A percentile compares a stretch with the other conserved stretches of the same genome.
These are phyloP conservation scores for Agriopis marginaria DNA, from an alignment of 2,888 invertebrate species.

Conservation along the genomic window DNA sequence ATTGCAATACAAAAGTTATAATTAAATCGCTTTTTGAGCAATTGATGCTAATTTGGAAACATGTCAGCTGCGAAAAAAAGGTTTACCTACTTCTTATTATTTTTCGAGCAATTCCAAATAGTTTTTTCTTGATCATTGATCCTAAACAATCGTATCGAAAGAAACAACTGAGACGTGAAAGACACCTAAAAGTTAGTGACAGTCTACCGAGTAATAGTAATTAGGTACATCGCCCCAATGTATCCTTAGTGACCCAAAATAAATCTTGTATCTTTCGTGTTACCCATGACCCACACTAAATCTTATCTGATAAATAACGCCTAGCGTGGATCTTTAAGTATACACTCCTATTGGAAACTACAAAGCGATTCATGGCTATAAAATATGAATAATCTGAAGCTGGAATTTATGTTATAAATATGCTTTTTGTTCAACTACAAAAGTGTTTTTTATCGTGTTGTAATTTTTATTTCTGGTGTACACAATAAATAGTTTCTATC, in stretches of 20 bases:
- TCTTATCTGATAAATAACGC: constrained; percentile 7
- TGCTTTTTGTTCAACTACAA: background rate
- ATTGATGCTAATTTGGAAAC: background rate
- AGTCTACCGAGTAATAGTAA: constrained; percentile 20
- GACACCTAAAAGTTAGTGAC: constrained; percentile 6
- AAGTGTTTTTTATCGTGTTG: too few relatives aligned
- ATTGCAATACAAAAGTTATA: constrained; percentile 35
- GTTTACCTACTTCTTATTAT: background rate
- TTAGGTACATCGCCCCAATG: background rate
- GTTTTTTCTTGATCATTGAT: background rate
- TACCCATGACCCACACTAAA: background rate
- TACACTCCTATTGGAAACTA: background rate
- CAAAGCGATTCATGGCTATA: background rate
- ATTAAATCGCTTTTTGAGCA: constrained; percentile 13
- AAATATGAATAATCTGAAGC: background rate
- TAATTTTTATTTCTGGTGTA: too few relatives aligned
- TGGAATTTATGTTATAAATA: background rate
- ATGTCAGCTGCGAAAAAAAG: background rate
- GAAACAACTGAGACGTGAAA: constrained; percentile 4
- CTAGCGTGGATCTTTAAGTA: background rate
- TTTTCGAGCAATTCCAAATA: background rate
- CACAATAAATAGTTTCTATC: too few relatives aligned
- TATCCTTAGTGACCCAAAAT: constrained; percentile 6
- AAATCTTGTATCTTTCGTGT: constrained; percentile 45
- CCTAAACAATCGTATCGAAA: constrained; percentile 5